A percentile compares a stretch with the other conserved stretches of the same genome.
These are phyloP conservation scores for Platichthys stellatus DNA, from an alignment of 2,113 vertebrate species.

Conservation along the genomic window DNA sequence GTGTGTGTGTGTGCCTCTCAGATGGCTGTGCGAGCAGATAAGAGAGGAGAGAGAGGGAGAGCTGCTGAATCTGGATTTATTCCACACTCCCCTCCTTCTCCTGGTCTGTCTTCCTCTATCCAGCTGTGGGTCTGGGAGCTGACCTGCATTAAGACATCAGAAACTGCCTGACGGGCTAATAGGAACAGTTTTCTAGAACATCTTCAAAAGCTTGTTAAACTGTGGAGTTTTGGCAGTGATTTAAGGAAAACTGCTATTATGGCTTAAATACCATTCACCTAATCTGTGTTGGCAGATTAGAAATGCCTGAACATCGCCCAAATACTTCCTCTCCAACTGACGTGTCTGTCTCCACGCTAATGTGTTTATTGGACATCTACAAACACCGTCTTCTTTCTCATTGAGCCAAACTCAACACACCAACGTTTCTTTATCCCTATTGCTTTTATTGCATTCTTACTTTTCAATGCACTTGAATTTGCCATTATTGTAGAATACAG, in stretches of 20 bases:
- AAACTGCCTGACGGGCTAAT: conserved; percentile 73
- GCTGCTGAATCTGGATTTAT: conserved; percentile 75
- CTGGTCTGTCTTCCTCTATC: conserved; percentile 44
- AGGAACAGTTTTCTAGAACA: conserved; percentile 65
- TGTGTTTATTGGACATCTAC: conserved; percentile 58
- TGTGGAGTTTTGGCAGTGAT: conserved; percentile 74
- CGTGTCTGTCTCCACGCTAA: conserved; percentile 52
- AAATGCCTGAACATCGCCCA: conserved; percentile 67
- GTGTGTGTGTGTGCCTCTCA: conserved; percentile 64
- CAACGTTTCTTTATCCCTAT: background rate
- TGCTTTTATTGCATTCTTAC: background rate
- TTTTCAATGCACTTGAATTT: conserved; percentile 9
- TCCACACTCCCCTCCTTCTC: conserved; percentile 20
- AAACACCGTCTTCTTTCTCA: conserved; percentile 27
- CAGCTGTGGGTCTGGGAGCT: conserved; percentile 73
- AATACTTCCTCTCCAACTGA: conserved; percentile 44
- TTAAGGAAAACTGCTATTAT: conserved; percentile 78
- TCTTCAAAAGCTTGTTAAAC: conserved; percentile 78
- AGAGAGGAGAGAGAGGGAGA: conserved; percentile 67
- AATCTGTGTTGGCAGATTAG: conserved; percentile 78
- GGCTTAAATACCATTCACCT: conserved; percentile 75
- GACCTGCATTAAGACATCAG: conserved; percentile 81
- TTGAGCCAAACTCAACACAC: background rate
- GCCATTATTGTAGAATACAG: conserved; percentile 1
- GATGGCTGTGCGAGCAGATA: conserved; percentile 79